Evolutionary conservation across 2,113 vertebrate genomes (phyloP).

Genomic region (Alethe castanea): DNA sequence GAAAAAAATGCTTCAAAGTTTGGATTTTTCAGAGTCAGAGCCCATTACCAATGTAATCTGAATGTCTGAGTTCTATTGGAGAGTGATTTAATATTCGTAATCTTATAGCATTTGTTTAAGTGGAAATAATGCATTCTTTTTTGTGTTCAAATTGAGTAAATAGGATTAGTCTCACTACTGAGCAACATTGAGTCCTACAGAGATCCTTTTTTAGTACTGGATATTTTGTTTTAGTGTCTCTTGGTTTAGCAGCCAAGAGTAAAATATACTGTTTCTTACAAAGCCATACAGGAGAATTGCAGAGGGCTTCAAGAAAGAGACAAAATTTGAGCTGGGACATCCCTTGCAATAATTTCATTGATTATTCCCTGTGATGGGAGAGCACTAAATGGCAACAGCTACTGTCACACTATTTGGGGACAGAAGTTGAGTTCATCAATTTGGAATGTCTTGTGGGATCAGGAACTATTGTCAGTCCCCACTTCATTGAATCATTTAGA

Average conservation of each 20-base stretch:
- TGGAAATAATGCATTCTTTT: conserved; percentile 32
- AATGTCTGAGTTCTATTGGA: background rate
- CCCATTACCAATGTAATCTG: background rate
- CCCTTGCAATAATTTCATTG: background rate
- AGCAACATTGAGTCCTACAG: background rate
- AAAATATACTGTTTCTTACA: background rate
- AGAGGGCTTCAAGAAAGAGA: background rate
- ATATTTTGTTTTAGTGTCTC: background rate
- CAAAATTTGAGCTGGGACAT: background rate
- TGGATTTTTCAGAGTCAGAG: background rate
- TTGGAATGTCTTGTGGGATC: background rate
- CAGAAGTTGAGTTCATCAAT: background rate
- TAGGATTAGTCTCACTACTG: conserved; percentile 9
- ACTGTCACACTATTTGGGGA: background rate
- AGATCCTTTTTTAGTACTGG: background rate
- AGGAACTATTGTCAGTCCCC: background rate
- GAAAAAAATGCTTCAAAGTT: background rate
- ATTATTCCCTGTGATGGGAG: background rate
- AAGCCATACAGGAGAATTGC: background rate
- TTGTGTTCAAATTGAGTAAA: conserved; percentile 13
- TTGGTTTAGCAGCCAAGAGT: background rate
- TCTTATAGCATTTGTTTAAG: conserved; percentile 28
- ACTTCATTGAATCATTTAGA: background rate
- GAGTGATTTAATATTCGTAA: background rate
- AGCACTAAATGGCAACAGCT: background rate